phyloP scores from a whole-genome alignment of 2,888 invertebrate genomes.

The Biston betularia region DNA sequence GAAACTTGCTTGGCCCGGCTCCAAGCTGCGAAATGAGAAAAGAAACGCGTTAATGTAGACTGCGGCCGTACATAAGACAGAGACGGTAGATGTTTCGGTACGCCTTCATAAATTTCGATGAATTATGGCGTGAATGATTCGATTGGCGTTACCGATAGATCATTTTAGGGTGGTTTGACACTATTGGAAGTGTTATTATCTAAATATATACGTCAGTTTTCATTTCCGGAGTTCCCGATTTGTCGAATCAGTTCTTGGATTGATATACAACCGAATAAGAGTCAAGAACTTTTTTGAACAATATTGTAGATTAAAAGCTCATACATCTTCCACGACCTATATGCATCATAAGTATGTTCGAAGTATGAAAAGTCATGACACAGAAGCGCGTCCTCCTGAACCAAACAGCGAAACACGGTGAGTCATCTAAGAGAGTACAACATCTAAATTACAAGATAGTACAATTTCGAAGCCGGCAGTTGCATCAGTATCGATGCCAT shows the following conservation, averaged over 20 bases:
- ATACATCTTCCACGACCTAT: background rate
- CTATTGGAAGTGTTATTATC: conserved; percentile 66
- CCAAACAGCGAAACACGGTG: background rate
- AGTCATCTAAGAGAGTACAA: conserved; percentile 34
- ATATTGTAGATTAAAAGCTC: background rate
- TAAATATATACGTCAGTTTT: conserved; percentile 70
- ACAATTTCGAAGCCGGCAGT: conserved; percentile 41
- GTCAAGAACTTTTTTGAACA: conserved; percentile 7
- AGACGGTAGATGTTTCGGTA: conserved; percentile 75
- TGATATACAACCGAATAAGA: conserved; percentile 43
- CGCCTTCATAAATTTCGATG: conserved; percentile 79
- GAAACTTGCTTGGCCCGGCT: conserved; percentile 85
- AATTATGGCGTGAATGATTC: conserved; percentile 82
- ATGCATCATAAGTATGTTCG: background rate
- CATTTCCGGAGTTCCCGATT: conserved; percentile 56
- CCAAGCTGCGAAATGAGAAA: conserved; percentile 87
- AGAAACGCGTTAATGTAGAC: conserved; percentile 81
- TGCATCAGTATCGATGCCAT: conserved; percentile 59
- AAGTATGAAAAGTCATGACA: background rate
- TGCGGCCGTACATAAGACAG: conserved; percentile 77
- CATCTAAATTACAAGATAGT: conserved; percentile 40
- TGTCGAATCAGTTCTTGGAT: conserved; percentile 48
- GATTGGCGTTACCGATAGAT: conserved; percentile 77
- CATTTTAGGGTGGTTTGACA: conserved; percentile 79
- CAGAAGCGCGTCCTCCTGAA: conserved; percentile 1